phyloP scores from a whole-genome alignment of 2,797 vertebrate species.

The Sebastes oblongus region DNA sequence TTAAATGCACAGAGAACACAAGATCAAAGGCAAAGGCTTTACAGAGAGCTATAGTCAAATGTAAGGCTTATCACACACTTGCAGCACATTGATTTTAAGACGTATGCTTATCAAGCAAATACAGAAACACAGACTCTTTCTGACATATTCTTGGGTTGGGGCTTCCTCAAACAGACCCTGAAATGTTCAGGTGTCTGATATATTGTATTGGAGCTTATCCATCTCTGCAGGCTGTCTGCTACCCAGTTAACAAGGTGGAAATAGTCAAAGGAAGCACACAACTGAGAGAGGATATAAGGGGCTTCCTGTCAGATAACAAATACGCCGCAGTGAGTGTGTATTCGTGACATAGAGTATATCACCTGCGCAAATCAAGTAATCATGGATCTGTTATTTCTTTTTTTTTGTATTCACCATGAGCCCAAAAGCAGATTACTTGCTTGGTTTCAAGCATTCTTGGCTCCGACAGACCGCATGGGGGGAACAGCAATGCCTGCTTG shows the following conservation, averaged over 20 bases:
- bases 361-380: slow-evolving; percentile 45
- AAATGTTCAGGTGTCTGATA: slow-evolving; percentile 56
- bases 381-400: background rate
- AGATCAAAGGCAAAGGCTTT: slow-evolving; percentile 66
- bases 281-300: slow-evolving; percentile 37
- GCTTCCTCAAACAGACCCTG: slow-evolving; percentile 47
- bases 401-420: background rate
- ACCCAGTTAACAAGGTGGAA: slow-evolving; percentile 58
- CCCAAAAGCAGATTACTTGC: slow-evolving; percentile 43
- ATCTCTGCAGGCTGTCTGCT: slow-evolving; percentile 52
- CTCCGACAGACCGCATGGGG: slow-evolving; percentile 14
- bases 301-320: slow-evolving; percentile 58
- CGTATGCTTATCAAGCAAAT: slow-evolving; percentile 67
- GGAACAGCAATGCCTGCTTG: slow-evolving; percentile 20
- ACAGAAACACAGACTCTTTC: slow-evolving; percentile 50
- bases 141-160: slow-evolving; percentile 26
- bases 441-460: slow-evolving; percentile 42
- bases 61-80: slow-evolving; percentile 70
- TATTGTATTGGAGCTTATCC: slow-evolving; percentile 65
- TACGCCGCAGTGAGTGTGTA: slow-evolving; percentile 24
- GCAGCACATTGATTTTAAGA: slow-evolving; percentile 68
- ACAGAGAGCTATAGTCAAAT: slow-evolving; percentile 57
- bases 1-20: slow-evolving; percentile 60
- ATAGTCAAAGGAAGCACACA: slow-evolving; percentile 53
- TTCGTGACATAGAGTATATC: slow-evolving; percentile 40